These are phyloP conservation scores for Chymomyza procnemis DNA, from an alignment of 2,888 invertebrate species.

Conservation along the genomic window DNA sequence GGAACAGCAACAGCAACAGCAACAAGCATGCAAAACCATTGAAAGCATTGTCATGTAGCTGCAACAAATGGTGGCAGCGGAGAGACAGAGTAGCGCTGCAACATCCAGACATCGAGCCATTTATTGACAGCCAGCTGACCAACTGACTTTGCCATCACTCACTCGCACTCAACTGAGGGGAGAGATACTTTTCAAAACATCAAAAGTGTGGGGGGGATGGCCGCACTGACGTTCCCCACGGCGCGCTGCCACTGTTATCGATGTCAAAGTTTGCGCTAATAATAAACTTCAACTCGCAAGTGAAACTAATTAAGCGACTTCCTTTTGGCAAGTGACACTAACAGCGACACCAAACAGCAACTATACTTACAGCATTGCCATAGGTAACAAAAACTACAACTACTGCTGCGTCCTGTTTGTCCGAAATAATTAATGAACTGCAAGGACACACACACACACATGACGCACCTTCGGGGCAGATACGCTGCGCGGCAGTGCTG, in stretches of 20 bases:
- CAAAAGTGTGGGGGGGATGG: no score
- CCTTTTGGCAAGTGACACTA: slow-evolving; percentile 46
- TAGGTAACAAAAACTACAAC: slow-evolving; percentile 20
- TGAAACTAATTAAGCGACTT: slow-evolving; percentile 64
- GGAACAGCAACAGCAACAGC: slow-evolving; percentile 15
- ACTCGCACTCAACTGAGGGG: neutral
- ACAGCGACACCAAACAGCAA: slow-evolving; percentile 17
- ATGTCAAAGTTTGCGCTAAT: slow-evolving; percentile 66
- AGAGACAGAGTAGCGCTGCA: neutral
- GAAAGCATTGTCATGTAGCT: slow-evolving; percentile 65
- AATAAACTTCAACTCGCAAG: slow-evolving; percentile 57
- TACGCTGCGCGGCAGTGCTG: neutral
- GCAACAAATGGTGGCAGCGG: neutral
- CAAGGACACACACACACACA: slow-evolving; percentile 45
- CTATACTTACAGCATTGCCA: neutral
- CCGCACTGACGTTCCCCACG: no score
- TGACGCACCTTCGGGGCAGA: slow-evolving; percentile 44
- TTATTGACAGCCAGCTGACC: neutral
- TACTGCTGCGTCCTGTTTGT: slow-evolving; percentile 38
- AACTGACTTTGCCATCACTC: neutral
- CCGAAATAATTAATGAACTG: slow-evolving; percentile 68
- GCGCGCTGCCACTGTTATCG: slow-evolving; percentile 58
- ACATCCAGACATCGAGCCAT: neutral
- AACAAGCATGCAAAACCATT: slow-evolving; percentile 21
- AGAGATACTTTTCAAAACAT: no score